Evolutionary conservation across 2,797 vertebrate genomes (phyloP).

Genomic region (Neosilurus hyrtlii): DNA sequence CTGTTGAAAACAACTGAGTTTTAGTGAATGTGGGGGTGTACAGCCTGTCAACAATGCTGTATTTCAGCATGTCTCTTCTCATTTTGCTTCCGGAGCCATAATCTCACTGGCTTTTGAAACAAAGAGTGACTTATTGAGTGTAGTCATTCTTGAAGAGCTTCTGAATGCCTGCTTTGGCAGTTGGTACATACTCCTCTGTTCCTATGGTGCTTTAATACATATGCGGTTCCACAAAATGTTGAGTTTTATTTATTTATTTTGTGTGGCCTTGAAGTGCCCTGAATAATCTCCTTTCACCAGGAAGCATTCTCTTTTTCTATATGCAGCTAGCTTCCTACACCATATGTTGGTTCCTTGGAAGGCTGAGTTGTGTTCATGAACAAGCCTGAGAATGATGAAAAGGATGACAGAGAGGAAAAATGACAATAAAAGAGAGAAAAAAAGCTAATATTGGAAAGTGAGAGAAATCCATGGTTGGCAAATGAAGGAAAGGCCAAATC

Average conservation of each 20-base stretch:
- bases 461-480: neutral
- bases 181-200: constrained; percentile 43
- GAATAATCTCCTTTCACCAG: constrained; percentile 56
- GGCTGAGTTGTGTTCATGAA: constrained; percentile 47
- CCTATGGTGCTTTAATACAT: constrained; percentile 34
- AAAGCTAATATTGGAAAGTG: constrained; percentile 15
- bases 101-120: constrained; percentile 33
- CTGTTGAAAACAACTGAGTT: constrained; percentile 15
- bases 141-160: constrained; percentile 35
- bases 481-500: constrained; percentile 10
- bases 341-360: constrained; percentile 57
- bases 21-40: constrained; percentile 4
- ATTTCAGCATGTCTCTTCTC: constrained; percentile 41
- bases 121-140: constrained; percentile 40
- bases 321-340: constrained; percentile 55
- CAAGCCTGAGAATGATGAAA: constrained; percentile 30
- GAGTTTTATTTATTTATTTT: neutral
- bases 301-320: constrained; percentile 50
- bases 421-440: constrained; percentile 19
- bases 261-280: constrained; percentile 47
- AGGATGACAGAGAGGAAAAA: constrained; percentile 15
- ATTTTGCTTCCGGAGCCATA: constrained; percentile 34
- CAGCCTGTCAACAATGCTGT: constrained; percentile 35
- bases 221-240: constrained; percentile 3
- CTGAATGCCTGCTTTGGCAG: constrained; percentile 34